These are phyloP conservation scores for Jacana jacana DNA, from an alignment of 2,113 vertebrate species.

Conservation along the genomic window DNA sequence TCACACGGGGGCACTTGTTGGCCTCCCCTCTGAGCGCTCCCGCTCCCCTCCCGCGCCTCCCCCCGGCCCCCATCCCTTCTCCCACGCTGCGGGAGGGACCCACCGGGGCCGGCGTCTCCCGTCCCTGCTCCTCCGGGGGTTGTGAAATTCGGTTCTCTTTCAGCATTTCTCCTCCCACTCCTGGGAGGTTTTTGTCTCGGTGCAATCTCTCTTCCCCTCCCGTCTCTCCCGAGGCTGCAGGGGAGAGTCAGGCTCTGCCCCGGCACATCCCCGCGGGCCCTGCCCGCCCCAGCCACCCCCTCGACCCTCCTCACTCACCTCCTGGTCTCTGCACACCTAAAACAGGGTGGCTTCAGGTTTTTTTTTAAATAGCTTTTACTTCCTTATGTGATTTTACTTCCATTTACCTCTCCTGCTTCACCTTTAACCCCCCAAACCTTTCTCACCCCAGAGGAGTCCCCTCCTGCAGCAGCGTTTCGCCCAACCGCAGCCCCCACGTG, in stretches of 20 bases:
- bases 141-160: neutral
- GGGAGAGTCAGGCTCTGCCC: neutral
- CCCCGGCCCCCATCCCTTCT: neutral
- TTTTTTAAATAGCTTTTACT: neutral
- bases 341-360: neutral
- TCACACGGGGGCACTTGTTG: fast-evolving
- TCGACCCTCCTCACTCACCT: neutral
- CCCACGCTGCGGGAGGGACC: fast-evolving
- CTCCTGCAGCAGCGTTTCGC: neutral
- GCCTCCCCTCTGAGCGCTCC: neutral
- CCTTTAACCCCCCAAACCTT: neutral
- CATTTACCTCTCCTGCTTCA: neutral
- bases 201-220: neutral
- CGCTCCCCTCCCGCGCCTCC: fast-evolving
- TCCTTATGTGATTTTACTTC: neutral
- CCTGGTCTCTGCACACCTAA: neutral
- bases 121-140: neutral
- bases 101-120: neutral
- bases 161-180: neutral
- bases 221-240: neutral
- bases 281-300: neutral
- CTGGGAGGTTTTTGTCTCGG: neutral
- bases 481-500: neutral
- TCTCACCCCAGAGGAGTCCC: neutral
- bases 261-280: neutral